Percentiles rank a stretch among this genome's conserved stretches.
Conservation (phyloP, 2,888 invertebrate genomes). For the Coelopa pilipes region DNA sequence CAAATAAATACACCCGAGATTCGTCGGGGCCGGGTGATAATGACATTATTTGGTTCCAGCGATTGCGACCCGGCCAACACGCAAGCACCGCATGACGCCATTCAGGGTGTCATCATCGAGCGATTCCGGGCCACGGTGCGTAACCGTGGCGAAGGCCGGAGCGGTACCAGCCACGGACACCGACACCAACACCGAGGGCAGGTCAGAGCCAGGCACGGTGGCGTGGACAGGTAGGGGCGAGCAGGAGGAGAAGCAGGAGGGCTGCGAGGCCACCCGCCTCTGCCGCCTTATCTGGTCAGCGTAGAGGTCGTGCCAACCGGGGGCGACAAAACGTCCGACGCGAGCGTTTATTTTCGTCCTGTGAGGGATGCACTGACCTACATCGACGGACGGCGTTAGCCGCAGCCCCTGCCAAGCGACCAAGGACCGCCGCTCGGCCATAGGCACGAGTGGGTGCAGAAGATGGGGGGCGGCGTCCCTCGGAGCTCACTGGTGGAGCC, state of each 20-base stretch:
- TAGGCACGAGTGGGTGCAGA: too few relatives aligned
- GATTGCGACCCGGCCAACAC: conserved; percentile 38
- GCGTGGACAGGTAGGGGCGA: not conserved
- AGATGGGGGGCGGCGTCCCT: not conserved
- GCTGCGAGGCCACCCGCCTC: not conserved
- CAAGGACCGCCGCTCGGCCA: too few relatives aligned
- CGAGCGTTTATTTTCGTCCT: not conserved
- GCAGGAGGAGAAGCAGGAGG: not conserved
- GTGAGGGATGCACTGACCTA: not conserved
- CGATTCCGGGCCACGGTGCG: conserved; percentile 35
- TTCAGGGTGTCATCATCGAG: conserved; percentile 42
- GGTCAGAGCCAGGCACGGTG: not conserved
- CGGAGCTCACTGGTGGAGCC: not conserved
- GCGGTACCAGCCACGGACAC: not conserved
- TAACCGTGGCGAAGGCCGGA: not conserved
- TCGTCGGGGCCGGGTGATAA: conserved; percentile 52
- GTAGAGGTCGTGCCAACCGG: not conserved
- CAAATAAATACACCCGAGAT: conserved; percentile 27
- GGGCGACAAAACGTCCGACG: conserved; percentile 25
- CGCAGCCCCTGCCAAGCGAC: too few relatives aligned
- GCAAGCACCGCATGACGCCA: conserved; percentile 56
- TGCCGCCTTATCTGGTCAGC: not conserved
- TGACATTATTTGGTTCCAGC: conserved; percentile 50
- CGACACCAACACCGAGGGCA: too few relatives aligned
- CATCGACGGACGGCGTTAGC: not conserved